These are phyloP conservation scores for Lepidurus arcticus DNA, from an alignment of 1,140 invertebrate species.

Conservation along the genomic window DNA sequence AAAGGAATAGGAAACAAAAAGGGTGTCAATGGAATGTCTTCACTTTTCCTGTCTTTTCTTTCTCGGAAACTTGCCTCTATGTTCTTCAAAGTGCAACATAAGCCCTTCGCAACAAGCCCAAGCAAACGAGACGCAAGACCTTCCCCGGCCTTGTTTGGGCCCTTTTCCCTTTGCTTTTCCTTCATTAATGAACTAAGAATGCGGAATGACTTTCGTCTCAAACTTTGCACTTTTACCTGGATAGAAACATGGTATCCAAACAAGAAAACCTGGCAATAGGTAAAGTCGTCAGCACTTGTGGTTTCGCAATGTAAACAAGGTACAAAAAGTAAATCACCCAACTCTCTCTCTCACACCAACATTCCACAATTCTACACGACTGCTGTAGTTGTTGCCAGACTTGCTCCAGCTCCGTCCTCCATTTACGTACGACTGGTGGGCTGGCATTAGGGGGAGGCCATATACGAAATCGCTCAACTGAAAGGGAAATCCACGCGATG, in stretches of 20 bases:
- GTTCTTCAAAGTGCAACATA: neutral
- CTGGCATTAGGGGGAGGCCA: neutral
- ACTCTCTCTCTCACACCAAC: neutral
- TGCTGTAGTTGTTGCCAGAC: conserved; percentile 11
- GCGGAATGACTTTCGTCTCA: neutral
- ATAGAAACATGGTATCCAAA: conserved; percentile 9
- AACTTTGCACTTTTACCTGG: neutral
- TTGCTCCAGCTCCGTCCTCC: conserved; percentile 9
- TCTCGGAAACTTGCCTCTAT: neutral
- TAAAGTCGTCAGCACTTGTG: neutral
- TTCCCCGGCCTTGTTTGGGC: conserved; percentile 2
- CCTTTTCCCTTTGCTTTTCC: neutral
- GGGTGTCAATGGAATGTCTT: neutral
- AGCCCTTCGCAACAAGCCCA: conserved; percentile 13
- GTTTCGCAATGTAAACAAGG: neutral
- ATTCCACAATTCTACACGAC: neutral
- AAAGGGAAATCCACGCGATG: neutral
- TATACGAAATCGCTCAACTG: conserved; percentile 9
- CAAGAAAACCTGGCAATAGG: neutral
- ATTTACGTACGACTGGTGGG: conserved; percentile 21
- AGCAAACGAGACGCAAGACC: conserved; percentile 4
- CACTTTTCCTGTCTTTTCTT: conserved; percentile 3
- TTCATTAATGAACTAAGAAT: conserved; percentile 11
- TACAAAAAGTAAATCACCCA: neutral
- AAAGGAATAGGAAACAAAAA: neutral